A percentile compares a stretch with the other conserved stretches of the same genome.
Evolutionary conservation across 2,113 vertebrate genomes (phyloP).

Genomic region (Osmerus eperlanus): DNA sequence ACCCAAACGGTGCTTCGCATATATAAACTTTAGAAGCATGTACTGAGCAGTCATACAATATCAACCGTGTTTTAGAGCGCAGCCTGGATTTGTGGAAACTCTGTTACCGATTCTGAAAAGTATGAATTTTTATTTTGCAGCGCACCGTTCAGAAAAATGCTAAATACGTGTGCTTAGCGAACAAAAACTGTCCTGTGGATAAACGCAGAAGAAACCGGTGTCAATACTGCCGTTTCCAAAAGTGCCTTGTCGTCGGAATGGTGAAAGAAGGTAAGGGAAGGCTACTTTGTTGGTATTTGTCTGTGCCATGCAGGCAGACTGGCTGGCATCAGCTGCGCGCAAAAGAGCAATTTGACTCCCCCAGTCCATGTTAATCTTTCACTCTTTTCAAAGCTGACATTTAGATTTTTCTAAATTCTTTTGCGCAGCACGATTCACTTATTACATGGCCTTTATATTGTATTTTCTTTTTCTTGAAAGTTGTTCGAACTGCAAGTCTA

Average conservation of each 20-base stretch:
- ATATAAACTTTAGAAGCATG: conserved; percentile 71
- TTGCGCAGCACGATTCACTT: not conserved
- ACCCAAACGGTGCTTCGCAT: conserved; percentile 74
- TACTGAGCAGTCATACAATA: conserved; percentile 66
- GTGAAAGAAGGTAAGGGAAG: conserved; percentile 91
- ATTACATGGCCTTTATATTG: not conserved
- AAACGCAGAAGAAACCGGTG: conserved; percentile 93
- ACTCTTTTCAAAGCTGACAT: too few relatives aligned
- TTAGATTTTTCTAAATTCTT: not conserved
- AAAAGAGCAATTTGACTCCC: not conserved
- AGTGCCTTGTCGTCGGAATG: conserved; percentile 97
- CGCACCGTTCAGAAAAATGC: conserved; percentile 99
- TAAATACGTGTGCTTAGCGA: conserved; percentile 97
- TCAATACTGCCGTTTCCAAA: conserved; percentile 95
- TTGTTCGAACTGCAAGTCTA: conserved; percentile 95
- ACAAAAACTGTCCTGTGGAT: conserved; percentile 98
- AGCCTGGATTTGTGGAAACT: conserved; percentile 3
- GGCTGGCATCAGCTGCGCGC: not conserved
- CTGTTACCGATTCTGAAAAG: conserved; percentile 17
- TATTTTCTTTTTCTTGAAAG: conserved; percentile 63
- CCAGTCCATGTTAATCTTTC: too few relatives aligned
- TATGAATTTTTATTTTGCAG: conserved; percentile 64
- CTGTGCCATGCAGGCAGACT: not conserved
- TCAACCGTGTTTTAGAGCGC: conserved; percentile 57
- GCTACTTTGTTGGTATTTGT: not conserved